phyloP scores from a whole-genome alignment of 2,888 invertebrate genomes.

The Cosmorhoe ocellata region DNA sequence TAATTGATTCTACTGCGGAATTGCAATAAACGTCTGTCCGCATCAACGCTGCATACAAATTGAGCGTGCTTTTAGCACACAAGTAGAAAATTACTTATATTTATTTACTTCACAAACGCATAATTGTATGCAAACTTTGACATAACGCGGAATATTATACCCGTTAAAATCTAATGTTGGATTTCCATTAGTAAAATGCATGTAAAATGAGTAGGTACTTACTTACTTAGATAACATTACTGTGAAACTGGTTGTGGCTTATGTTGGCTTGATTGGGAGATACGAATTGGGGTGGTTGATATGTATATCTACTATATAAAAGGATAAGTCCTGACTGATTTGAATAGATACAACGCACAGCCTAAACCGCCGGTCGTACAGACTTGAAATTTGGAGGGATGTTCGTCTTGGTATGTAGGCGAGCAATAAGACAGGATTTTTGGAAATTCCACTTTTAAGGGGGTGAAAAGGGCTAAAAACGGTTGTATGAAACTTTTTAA shows the following conservation, averaged over 20 bases:
- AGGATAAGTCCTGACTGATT: too few species aligned
- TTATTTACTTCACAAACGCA: slow-evolving; percentile 34
- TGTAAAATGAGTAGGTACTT: slow-evolving; percentile 21
- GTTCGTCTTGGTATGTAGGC: too few species aligned
- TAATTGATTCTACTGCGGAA: slow-evolving; percentile 50
- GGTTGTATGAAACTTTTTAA: too few species aligned
- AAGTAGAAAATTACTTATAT: slow-evolving; percentile 44
- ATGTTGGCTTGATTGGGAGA: too few species aligned
- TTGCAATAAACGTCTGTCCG: slow-evolving; percentile 57
- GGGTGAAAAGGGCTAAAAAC: too few species aligned
- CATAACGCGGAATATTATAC: slow-evolving; percentile 36
- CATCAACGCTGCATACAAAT: slow-evolving; percentile 68
- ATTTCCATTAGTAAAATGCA: slow-evolving; percentile 35
- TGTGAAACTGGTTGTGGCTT: slow-evolving; percentile 23
- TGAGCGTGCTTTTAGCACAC: slow-evolving; percentile 47
- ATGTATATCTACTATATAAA: too few species aligned
- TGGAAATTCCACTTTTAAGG: too few species aligned
- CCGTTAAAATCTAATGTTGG: slow-evolving; percentile 28
- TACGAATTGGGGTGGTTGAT: too few species aligned
- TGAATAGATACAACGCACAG: too few species aligned
- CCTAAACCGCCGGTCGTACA: too few species aligned
- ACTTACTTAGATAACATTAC: slow-evolving; percentile 2
- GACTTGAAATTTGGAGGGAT: too few species aligned
- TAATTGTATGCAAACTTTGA: slow-evolving; percentile 39
- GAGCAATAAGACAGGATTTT: too few species aligned